phyloP scores from a whole-genome alignment of 2,888 invertebrate genomes.

The Rotaria sp. region DNA sequence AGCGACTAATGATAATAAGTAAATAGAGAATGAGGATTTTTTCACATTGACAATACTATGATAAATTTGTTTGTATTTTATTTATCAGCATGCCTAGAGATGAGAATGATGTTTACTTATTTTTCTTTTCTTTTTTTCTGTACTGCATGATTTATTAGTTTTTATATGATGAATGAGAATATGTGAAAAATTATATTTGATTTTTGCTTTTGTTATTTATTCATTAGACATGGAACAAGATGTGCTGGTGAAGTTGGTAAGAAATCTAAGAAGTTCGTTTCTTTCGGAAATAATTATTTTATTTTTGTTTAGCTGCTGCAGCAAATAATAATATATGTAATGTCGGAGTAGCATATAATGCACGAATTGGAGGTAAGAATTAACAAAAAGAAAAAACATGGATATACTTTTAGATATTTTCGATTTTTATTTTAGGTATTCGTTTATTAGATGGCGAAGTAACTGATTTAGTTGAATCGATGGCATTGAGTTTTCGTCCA shows the following conservation, averaged over 20 bases:
- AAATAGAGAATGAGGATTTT: slow-evolving; percentile 50
- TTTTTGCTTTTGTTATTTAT: slow-evolving; percentile 32
- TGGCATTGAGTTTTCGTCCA: slow-evolving; percentile 81
- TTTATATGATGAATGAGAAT: neutral
- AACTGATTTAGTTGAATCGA: slow-evolving; percentile 93
- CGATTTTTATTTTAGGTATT: slow-evolving; percentile 62
- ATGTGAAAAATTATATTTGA: neutral
- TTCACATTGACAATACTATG: neutral
- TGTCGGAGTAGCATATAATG: slow-evolving; percentile 88
- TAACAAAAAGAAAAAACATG: too few relatives aligned
- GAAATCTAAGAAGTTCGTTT: neutral
- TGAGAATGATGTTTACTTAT: neutral
- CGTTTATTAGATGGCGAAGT: slow-evolving; percentile 95
- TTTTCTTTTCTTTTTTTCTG: neutral
- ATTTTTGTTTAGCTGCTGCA: slow-evolving; percentile 66
- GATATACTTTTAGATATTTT: neutral
- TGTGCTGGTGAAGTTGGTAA: slow-evolving; percentile 82
- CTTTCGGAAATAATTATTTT: slow-evolving; percentile 57
- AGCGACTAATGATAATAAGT: slow-evolving; percentile 87
- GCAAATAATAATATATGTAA: slow-evolving; percentile 90
- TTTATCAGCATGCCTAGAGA: neutral
- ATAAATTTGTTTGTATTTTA: neutral
- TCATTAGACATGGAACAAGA: slow-evolving; percentile 67
- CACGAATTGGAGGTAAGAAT: slow-evolving; percentile 78
- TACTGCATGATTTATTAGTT: slow-evolving; percentile 4